Percentiles rank a stretch among this genome's conserved stretches.
phyloP scores from a whole-genome alignment of 2,888 invertebrate species.

The Netelia inedita region DNA sequence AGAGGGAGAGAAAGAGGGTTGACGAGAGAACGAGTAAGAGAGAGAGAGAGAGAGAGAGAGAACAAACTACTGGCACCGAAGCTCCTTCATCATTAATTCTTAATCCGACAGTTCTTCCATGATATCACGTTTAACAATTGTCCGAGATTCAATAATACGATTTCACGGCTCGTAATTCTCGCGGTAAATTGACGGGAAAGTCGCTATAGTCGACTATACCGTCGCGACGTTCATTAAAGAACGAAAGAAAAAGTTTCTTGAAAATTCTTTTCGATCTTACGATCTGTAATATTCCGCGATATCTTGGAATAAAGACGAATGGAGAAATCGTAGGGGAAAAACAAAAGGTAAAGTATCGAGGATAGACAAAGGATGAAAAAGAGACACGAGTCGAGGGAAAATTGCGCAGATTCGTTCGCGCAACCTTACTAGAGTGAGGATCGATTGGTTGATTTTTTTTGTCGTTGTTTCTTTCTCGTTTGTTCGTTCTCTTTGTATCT shows the following conservation, averaged over 20 bases:
- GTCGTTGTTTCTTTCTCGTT: no score
- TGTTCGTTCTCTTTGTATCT: constrained; percentile 10
- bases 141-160: constrained; percentile 35
- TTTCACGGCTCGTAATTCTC: background rate
- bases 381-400: background rate
- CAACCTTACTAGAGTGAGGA: constrained; percentile 25
- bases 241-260: background rate
- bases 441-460: constrained; percentile 39
- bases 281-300: no score
- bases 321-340: no score
- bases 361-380: background rate
- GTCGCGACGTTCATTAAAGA: constrained; percentile 9
- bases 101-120: constrained; percentile 60
- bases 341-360: no score
- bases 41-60: constrained; percentile 2
- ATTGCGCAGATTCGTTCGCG: constrained; percentile 48
- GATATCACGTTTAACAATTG: constrained; percentile 43
- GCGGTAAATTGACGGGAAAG: background rate
- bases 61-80: background rate
- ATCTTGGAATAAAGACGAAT: no score
- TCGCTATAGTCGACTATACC: background rate
- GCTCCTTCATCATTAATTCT: constrained; percentile 59
- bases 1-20: background rate
- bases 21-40: background rate
- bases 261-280: background rate